Conservation (phyloP, 2,797 vertebrate species). For the Phrynocephalus vlangalii region DNA sequence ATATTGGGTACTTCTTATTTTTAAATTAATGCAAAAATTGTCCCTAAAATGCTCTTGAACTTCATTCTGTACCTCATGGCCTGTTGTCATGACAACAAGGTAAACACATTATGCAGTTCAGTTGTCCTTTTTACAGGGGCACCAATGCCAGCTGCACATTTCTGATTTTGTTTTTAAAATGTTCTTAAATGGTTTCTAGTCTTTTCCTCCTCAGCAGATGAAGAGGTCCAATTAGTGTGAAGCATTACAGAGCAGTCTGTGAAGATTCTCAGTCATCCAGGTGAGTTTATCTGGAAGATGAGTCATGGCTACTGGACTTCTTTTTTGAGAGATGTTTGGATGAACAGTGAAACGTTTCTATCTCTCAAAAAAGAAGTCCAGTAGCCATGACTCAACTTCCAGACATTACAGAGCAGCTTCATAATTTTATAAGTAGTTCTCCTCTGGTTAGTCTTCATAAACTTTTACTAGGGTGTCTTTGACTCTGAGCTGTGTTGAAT, state of each 20-base stretch:
- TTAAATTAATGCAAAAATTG: background rate
- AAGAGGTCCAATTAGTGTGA: conserved; percentile 31
- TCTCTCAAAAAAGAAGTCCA: too few relatives aligned
- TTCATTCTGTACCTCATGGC: background rate
- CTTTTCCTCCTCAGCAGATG: conserved; percentile 33
- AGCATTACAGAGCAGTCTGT: background rate
- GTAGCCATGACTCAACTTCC: too few relatives aligned
- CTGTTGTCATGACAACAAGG: background rate
- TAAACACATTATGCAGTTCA: background rate
- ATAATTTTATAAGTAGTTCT: conserved; percentile 34
- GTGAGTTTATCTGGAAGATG: too few relatives aligned
- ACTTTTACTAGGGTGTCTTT: conserved; percentile 34
- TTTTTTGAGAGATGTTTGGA: too few relatives aligned
- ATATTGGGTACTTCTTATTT: background rate
- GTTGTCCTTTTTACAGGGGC: background rate
- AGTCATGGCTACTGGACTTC: too few relatives aligned
- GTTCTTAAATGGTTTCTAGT: conserved; percentile 46
- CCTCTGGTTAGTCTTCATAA: conserved; percentile 26
- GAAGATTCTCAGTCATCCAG: too few relatives aligned
- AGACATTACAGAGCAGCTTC: background rate
- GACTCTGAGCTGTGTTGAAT: conserved; percentile 16
- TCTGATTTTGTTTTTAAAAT: conserved; percentile 56
- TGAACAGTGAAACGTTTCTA: too few relatives aligned
- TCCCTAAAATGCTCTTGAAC: background rate
- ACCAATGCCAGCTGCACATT: conserved; percentile 52